Evolutionary conservation across 2,113 vertebrate genomes (phyloP).

Genomic region (Trogon surrucura): DNA sequence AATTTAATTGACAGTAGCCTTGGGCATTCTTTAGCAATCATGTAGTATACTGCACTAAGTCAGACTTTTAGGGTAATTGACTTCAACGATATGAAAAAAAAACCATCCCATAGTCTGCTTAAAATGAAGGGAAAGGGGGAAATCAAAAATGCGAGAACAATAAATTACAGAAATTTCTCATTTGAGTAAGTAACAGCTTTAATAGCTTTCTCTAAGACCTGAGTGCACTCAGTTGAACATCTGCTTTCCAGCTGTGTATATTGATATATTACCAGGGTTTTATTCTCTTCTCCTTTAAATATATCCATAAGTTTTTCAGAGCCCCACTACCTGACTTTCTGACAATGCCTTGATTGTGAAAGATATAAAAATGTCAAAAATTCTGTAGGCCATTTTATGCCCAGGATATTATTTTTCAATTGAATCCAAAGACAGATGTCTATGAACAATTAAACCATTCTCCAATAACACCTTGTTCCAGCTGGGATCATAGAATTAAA

Average conservation of each 20-base stretch:
- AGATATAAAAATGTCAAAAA: conserved; percentile 80
- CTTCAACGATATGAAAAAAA: conserved; percentile 66
- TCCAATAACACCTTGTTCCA: conserved; percentile 80
- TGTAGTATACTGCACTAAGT: conserved; percentile 42
- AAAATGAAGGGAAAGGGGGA: conserved; percentile 52
- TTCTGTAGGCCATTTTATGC: conserved; percentile 71
- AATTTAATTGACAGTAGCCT: conserved; percentile 80
- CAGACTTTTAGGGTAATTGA: conserved; percentile 67
- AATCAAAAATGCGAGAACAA: conserved; percentile 68
- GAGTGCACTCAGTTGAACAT: conserved; percentile 76
- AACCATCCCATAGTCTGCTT: conserved; percentile 44
- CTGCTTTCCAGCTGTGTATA: conserved; percentile 82
- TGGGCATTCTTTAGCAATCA: conserved; percentile 70
- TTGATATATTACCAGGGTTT: conserved; percentile 79
- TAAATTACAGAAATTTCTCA: conserved; percentile 79
- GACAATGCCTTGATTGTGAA: conserved; percentile 81
- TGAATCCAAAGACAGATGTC: conserved; percentile 82
- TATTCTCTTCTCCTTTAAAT: conserved; percentile 74
- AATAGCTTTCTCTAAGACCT: conserved; percentile 76
- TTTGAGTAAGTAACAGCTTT: conserved; percentile 76
- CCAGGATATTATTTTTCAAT: conserved; percentile 80
- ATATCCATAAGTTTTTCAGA: conserved; percentile 69
- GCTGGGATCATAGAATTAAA: conserved; percentile 80
- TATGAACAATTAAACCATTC: conserved; percentile 79
- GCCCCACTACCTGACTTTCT: conserved; percentile 76